Conservation (phyloP, 2,113 vertebrate genomes). For the Boleophthalmus pectinirostris region DNA sequence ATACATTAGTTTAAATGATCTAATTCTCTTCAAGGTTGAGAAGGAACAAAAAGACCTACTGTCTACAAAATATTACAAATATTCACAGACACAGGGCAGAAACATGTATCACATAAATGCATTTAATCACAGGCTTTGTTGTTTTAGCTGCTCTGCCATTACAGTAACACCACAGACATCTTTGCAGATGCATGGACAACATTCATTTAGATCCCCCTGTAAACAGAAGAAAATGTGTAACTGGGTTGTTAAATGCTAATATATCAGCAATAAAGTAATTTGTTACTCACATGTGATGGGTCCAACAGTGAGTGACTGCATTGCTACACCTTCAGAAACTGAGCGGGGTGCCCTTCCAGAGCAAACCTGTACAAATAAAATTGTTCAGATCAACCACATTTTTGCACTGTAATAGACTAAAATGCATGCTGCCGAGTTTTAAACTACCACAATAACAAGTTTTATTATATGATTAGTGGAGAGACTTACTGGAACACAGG, state of each 20-base stretch:
- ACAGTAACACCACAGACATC: not conserved
- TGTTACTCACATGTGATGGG: conserved; percentile 58
- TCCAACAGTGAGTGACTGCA: conserved; percentile 37
- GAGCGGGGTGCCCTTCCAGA: conserved; percentile 34
- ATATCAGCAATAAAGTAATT: not conserved
- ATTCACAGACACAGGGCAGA: too few species aligned
- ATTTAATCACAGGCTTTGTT: not conserved
- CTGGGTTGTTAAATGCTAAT: not conserved
- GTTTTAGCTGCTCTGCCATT: too few species aligned
- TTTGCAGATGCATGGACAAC: not conserved
- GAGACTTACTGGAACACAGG: not conserved
- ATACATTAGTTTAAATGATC: too few species aligned
- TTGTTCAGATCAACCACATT: not conserved
- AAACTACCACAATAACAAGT: too few species aligned
- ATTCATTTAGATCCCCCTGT: conserved; percentile 28
- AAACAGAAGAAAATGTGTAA: conserved; percentile 4
- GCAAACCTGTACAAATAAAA: conserved; percentile 32
- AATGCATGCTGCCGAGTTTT: too few species aligned
- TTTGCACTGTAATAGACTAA: not conserved
- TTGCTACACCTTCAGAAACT: conserved; percentile 21
- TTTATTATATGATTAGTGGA: not conserved
- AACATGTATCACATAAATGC: too few species aligned
- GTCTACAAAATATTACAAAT: too few species aligned
- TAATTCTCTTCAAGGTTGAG: too few species aligned
- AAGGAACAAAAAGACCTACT: too few species aligned